phyloP scores from a whole-genome alignment of 2,113 vertebrate genomes.

The Apaloderma vittatum region DNA sequence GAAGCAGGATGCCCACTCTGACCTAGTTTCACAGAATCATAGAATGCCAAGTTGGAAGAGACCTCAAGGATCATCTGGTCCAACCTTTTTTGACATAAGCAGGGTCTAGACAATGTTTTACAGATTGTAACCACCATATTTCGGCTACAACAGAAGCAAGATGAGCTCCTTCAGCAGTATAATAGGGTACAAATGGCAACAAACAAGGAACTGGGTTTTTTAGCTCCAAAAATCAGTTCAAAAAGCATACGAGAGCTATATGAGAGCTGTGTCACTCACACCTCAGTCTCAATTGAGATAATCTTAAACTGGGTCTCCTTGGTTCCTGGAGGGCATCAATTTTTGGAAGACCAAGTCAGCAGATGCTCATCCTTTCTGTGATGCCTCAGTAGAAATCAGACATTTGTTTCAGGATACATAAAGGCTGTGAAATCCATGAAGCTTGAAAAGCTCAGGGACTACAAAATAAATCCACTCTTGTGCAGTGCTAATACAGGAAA shows the following conservation, averaged over 20 bases:
- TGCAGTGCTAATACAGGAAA: conserved; percentile 62
- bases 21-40: neutral
- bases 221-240: neutral
- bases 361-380: neutral
- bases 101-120: neutral
- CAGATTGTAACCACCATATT: neutral
- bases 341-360: neutral
- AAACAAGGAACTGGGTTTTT: neutral
- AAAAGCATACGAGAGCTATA: neutral
- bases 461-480: conserved; percentile 40
- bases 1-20: neutral
- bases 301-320: neutral
- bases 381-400: neutral
- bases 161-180: neutral
- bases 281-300: neutral
- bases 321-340: neutral
- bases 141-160: neutral
- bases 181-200: neutral
- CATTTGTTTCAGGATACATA: neutral
- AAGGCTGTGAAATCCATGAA: conserved; percentile 29
- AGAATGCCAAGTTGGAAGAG: no score
- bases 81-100: no score
- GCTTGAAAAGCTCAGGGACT: conserved; percentile 20
- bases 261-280: neutral
- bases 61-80: no score